A percentile compares a stretch with the other conserved stretches of the same genome.
Conservation (phyloP, 2,797 vertebrate genomes). For the Labroides dimidiatus region DNA sequence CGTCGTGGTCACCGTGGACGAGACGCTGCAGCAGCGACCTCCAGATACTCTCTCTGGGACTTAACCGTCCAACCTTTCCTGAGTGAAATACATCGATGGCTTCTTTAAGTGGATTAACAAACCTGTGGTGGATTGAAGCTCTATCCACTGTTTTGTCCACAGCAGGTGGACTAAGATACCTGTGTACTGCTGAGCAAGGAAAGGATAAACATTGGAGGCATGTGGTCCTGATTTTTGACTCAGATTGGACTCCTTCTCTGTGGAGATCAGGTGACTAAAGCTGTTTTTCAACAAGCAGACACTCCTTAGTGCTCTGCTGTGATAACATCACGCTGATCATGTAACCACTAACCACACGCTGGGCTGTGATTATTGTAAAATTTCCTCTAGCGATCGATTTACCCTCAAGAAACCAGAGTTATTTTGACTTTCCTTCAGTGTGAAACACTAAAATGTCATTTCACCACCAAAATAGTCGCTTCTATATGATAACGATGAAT, state of each 20-base stretch:
- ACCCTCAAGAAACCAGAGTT: background rate
- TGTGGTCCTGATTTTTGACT: slow-evolving; percentile 19
- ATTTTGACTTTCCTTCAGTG: background rate
- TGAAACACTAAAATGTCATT: slow-evolving; percentile 8
- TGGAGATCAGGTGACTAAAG: background rate
- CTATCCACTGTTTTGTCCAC: slow-evolving; percentile 50
- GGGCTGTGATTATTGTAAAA: slow-evolving; percentile 37
- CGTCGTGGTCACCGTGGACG: slow-evolving; percentile 84
- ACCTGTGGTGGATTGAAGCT: slow-evolving; percentile 46
- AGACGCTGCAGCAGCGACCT: slow-evolving; percentile 76
- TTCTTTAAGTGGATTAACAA: slow-evolving; percentile 59
- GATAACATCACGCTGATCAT: slow-evolving; percentile 11
- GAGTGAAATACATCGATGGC: slow-evolving; percentile 45
- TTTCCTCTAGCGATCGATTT: slow-evolving; percentile 16
- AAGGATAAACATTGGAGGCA: slow-evolving; percentile 1
- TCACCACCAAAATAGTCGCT: slow-evolving; percentile 4
- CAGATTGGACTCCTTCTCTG: slow-evolving; percentile 22
- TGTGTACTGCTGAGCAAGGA: background rate
- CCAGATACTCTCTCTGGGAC: slow-evolving; percentile 75
- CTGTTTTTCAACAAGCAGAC: slow-evolving; percentile 18
- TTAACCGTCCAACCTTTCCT: slow-evolving; percentile 43
- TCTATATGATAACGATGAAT: too few relatives aligned
- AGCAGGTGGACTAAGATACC: slow-evolving; percentile 36
- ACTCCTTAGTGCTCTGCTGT: background rate
- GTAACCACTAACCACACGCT: slow-evolving; percentile 6